phyloP scores from a whole-genome alignment of 2,888 invertebrate species.

The Napeogenes sylphis region DNA sequence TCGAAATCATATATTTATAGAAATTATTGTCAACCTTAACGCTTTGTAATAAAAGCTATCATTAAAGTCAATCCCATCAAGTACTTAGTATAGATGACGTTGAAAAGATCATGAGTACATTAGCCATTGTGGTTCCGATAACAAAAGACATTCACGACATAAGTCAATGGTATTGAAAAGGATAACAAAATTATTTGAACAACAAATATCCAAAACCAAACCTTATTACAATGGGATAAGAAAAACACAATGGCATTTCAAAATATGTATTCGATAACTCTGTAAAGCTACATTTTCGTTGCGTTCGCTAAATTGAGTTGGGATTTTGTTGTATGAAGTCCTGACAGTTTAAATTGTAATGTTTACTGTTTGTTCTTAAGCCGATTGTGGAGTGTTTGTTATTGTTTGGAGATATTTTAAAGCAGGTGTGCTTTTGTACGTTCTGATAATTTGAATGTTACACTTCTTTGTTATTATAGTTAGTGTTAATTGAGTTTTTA shows the following conservation, averaged over 20 bases:
- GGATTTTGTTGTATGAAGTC: conserved; percentile 55
- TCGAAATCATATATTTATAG: conserved; percentile 29
- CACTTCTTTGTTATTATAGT: no score
- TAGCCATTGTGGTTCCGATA: conserved; percentile 58
- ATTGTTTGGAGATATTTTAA: conserved; percentile 39
- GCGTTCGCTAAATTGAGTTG: conserved; percentile 62
- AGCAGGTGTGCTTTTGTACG: no score
- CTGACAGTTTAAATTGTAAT: conserved; percentile 54
- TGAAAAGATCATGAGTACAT: conserved; percentile 74
- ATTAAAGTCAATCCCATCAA: conserved; percentile 18
- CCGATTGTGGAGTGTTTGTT: conserved; percentile 56
- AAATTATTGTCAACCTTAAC: conserved; percentile 7
- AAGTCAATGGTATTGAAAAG: conserved; percentile 58
- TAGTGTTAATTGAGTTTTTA: no score
- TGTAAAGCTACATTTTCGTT: conserved; percentile 30
- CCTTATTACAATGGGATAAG: conserved; percentile 31
- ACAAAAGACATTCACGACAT: conserved; percentile 57
- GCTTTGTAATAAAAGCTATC: conserved; percentile 3
- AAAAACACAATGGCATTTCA: conserved; percentile 29
- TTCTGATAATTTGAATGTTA: no score
- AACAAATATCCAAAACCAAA: conserved; percentile 7
- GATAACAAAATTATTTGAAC: conserved; percentile 19
- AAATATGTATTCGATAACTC: conserved; percentile 15
- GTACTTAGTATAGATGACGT: conserved; percentile 73
- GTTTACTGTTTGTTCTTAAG: conserved; percentile 60